These are phyloP conservation scores for Phalacrocorax aristotelis DNA, from an alignment of 2,113 vertebrate species.

Conservation along the genomic window DNA sequence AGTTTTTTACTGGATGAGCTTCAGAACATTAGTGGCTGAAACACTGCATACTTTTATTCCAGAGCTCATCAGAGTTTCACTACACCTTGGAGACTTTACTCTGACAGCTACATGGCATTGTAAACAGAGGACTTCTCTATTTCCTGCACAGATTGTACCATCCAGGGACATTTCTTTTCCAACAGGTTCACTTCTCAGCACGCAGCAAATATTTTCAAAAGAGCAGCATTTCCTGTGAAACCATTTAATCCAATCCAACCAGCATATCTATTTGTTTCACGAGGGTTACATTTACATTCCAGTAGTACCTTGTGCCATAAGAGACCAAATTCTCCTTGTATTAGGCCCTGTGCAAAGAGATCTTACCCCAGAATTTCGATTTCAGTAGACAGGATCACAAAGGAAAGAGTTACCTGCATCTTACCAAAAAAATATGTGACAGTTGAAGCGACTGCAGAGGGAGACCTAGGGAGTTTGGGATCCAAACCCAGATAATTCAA, in stretches of 20 bases:
- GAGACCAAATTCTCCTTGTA: background rate
- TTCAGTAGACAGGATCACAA: background rate
- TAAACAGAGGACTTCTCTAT: background rate
- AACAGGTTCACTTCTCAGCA: background rate
- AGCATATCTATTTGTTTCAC: background rate
- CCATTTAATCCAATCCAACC: background rate
- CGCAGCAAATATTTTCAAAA: background rate
- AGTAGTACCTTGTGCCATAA: background rate
- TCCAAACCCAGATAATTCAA: background rate
- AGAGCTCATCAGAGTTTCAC: background rate
- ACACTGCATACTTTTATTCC: background rate
- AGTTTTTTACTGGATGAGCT: background rate
- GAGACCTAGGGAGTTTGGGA: background rate
- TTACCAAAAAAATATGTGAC: background rate
- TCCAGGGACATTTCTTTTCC: background rate
- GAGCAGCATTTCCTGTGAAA: background rate
- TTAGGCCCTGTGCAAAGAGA: background rate
- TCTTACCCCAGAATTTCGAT: background rate
- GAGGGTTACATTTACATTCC: background rate
- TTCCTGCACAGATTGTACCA: background rate
- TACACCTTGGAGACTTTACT: background rate
- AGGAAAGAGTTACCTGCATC: background rate
- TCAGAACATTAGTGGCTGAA: background rate
- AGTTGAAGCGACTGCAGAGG: background rate
- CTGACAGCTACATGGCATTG: background rate